phyloP scores from a whole-genome alignment of 2,797 vertebrate species.

The Valencia hispanica region DNA sequence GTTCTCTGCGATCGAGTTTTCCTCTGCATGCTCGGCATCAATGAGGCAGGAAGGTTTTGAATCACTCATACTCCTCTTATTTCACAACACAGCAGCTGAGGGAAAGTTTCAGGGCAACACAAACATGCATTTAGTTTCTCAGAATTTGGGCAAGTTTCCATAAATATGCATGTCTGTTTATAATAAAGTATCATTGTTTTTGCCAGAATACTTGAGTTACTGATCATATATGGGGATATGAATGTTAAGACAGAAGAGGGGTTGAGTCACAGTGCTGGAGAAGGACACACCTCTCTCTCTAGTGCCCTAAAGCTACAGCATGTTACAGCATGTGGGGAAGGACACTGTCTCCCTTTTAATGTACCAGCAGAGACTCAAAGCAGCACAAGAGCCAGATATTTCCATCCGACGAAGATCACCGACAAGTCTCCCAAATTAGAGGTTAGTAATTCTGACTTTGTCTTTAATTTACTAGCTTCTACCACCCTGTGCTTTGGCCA shows the following conservation, averaged over 20 bases:
- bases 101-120: neutral
- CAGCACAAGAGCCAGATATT: constrained; percentile 5
- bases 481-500: neutral
- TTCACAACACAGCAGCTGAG: constrained; percentile 23
- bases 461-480: neutral
- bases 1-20: constrained; percentile 5
- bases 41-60: constrained; percentile 31
- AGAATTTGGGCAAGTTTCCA: neutral
- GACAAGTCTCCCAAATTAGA: constrained; percentile 17
- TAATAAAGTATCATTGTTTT: neutral
- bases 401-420: constrained; percentile 1
- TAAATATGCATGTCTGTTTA: neutral
- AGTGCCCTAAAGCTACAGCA: constrained; percentile 28
- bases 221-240: neutral
- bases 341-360: constrained; percentile 35
- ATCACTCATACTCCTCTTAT: constrained; percentile 15
- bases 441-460: constrained; percentile 42
- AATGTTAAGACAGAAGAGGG: neutral
- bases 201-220: neutral
- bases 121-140: neutral
- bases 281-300: constrained; percentile 52
- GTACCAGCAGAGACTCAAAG: constrained; percentile 8
- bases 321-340: constrained; percentile 60
- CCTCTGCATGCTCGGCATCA: constrained; percentile 11
- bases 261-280: neutral